Conservation (phyloP, 2,888 invertebrate genomes). For the Cataglyphis altisquamis region DNA sequence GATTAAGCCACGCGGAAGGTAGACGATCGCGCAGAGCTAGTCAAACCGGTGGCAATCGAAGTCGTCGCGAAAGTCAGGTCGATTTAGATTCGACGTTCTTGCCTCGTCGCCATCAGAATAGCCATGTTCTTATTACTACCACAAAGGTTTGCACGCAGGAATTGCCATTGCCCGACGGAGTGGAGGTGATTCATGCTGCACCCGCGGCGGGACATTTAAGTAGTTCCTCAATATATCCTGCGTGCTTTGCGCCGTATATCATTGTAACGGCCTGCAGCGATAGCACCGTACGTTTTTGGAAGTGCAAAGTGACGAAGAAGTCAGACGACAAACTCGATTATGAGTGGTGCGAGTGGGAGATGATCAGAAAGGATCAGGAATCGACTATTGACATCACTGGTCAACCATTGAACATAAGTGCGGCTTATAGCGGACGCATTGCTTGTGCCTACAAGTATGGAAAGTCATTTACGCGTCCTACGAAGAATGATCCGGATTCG, state of each 20-base stretch:
- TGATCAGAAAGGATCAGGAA: constrained; percentile 91
- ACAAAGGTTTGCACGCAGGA: constrained; percentile 97
- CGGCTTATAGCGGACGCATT: constrained; percentile 98
- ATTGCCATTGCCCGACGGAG: constrained; percentile 94
- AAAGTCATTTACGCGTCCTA: constrained; percentile 94
- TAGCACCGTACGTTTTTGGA: constrained; percentile 96
- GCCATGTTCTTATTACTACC: constrained; percentile 94
- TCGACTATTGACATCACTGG: constrained; percentile 92
- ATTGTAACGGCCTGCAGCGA: constrained; percentile 98
- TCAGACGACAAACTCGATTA: constrained; percentile 88
- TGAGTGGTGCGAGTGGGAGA: constrained; percentile 96
- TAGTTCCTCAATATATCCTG: constrained; percentile 99
- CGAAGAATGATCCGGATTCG: constrained; percentile 91
- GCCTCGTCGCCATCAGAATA: constrained; percentile 81
- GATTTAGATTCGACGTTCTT: constrained; percentile 80
- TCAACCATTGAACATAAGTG: constrained; percentile 97
- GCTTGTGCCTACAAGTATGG: constrained; percentile 99
- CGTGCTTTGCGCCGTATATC: constrained; percentile 99
- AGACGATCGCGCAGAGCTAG: constrained; percentile 83
- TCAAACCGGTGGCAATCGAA: constrained; percentile 80
- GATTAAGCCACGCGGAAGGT: constrained; percentile 78
- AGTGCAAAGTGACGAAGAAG: constrained; percentile 90
- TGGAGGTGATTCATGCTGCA: constrained; percentile 96
- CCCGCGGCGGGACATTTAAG: constrained; percentile 99
- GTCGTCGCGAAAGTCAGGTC: constrained; percentile 83